Evolutionary conservation across 2,113 vertebrate genomes (phyloP).

Genomic region (Salvelinus namaycush): DNA sequence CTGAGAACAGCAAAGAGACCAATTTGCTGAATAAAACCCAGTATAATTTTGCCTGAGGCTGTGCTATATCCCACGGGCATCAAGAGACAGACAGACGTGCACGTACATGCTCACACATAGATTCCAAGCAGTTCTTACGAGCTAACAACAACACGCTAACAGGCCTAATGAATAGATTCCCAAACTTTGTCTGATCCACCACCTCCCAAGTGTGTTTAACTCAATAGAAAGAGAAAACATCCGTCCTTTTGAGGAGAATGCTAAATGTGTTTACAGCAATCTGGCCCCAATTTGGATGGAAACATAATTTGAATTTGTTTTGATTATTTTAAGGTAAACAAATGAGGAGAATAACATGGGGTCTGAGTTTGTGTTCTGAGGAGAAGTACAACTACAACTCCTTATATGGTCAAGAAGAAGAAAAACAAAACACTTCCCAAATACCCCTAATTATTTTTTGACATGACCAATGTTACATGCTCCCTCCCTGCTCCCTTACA

Average conservation of each 20-base stretch:
- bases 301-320: neutral
- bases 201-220: conserved; percentile 21
- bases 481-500: no score
- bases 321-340: no score
- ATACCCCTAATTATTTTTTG: no score
- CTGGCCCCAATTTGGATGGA: conserved; percentile 34
- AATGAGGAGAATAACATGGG: no score
- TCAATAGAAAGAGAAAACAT: conserved; percentile 19
- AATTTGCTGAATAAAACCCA: no score
- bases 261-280: conserved; percentile 34
- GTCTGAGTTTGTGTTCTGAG: no score
- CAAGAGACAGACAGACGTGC: neutral
- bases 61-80: neutral
- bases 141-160: neutral
- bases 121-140: neutral
- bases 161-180: neutral
- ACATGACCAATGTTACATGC: no score
- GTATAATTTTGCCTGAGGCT: neutral
- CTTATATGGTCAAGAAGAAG: no score
- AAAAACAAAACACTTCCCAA: no score
- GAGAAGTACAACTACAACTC: no score
- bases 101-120: neutral
- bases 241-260: conserved; percentile 1
- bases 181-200: conserved; percentile 10
- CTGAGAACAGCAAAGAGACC: neutral